phyloP scores from a whole-genome alignment of 2,888 invertebrate species.

The Incurvaria masculella region DNA sequence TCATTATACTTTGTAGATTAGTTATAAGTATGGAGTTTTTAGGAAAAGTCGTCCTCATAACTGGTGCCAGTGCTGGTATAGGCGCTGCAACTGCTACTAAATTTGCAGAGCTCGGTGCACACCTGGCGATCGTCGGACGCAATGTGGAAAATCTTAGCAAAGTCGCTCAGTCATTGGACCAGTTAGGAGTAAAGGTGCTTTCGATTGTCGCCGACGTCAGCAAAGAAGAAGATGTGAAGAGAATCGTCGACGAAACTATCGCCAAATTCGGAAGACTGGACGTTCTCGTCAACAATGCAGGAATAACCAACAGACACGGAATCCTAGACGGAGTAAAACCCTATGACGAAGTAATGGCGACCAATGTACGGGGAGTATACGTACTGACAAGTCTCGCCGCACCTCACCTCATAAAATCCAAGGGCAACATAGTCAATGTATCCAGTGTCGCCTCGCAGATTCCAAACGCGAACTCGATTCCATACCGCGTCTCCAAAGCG shows the following conservation, averaged over 20 bases:
- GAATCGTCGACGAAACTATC: constrained; percentile 29
- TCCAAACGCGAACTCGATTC: constrained; percentile 83
- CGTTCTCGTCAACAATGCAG: constrained; percentile 37
- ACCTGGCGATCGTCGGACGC: constrained; percentile 23
- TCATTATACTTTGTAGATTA: too few species aligned
- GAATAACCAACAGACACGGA: constrained; percentile 24
- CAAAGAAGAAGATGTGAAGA: constrained; percentile 26
- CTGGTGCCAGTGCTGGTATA: constrained; percentile 28
- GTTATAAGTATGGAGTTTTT: too few species aligned
- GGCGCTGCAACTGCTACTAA: constrained; percentile 24
- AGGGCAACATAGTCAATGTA: constrained; percentile 89
- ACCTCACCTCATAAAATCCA: constrained; percentile 74
- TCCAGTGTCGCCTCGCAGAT: constrained; percentile 89
- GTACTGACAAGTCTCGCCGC: constrained; percentile 79
- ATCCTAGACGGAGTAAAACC: constrained; percentile 58
- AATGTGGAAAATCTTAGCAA: constrained; percentile 20
- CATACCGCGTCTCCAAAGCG: constrained; percentile 91
- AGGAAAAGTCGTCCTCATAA: constrained; percentile 28
- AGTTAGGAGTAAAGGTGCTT: constrained; percentile 25
- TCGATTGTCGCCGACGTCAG: constrained; percentile 33
- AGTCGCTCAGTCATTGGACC: constrained; percentile 22
- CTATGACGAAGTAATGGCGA: constrained; percentile 83
- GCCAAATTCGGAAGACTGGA: constrained; percentile 28
- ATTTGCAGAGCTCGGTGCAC: constrained; percentile 24
- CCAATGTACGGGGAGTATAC: constrained; percentile 77